phyloP scores from a whole-genome alignment of 92 coral and sea anemone species.

The Epizoanthus stellaris region DNA sequence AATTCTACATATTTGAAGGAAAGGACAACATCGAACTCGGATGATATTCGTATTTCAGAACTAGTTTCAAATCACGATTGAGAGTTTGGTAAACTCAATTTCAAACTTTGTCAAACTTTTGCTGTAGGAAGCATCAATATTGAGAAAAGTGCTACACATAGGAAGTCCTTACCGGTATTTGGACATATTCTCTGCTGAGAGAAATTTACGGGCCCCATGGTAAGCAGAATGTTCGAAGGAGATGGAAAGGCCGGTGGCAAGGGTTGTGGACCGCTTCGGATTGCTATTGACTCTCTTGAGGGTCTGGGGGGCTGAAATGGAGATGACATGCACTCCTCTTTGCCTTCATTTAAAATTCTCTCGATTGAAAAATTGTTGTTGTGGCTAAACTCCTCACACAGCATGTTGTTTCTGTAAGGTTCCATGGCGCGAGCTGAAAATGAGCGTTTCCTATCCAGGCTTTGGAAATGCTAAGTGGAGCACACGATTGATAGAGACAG shows the following conservation, averaged over 20 bases:
- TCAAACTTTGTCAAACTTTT: no score
- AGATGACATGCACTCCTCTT: background rate
- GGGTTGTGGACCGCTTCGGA: slow-evolving; percentile 16
- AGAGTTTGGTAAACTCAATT: no score
- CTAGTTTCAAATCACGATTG: no score
- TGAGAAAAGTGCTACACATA: no score
- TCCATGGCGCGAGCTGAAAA: slow-evolving; percentile 15
- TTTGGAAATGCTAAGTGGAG: background rate
- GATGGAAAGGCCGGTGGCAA: slow-evolving; percentile 7
- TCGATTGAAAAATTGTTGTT: slow-evolving; percentile 4
- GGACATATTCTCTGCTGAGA: slow-evolving; percentile 28
- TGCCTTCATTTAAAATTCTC: background rate
- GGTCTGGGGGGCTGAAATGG: slow-evolving; percentile 24
- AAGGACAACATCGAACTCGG: no score
- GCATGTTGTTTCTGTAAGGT: slow-evolving; percentile 6
- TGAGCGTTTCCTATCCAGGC: background rate
- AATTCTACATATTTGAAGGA: no score
- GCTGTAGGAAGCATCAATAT: no score
- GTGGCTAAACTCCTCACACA: background rate
- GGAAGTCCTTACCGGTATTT: slow-evolving; percentile 21
- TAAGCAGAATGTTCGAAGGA: slow-evolving; percentile 21
- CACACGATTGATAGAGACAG: background rate
- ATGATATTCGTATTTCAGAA: no score
- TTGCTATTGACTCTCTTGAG: slow-evolving; percentile 15
- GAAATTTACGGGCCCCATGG: slow-evolving; percentile 17